These are phyloP conservation scores for Panonychus citri DNA, from an alignment of 1,140 invertebrate species.

Conservation along the genomic window DNA sequence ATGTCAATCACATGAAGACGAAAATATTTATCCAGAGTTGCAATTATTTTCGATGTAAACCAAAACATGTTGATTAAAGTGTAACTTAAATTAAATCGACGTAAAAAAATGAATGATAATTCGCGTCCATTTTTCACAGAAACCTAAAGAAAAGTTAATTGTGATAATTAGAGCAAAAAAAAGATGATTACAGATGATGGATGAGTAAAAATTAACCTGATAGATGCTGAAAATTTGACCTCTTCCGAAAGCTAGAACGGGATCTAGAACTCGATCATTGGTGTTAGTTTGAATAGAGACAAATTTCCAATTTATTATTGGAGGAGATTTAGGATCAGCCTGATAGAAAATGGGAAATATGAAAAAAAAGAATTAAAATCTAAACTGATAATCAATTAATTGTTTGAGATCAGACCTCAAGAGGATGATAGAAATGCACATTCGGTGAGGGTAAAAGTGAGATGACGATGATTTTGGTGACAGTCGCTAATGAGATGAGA, in stretches of 20 bases:
- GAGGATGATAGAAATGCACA: slow-evolving; percentile 37
- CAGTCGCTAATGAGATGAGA: slow-evolving; percentile 57
- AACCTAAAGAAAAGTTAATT: no score
- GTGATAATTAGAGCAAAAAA: no score
- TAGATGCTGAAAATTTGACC: slow-evolving; percentile 57
- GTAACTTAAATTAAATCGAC: neutral
- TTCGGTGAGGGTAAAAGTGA: slow-evolving; percentile 48
- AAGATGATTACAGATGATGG: no score
- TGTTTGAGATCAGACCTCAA: slow-evolving; percentile 21
- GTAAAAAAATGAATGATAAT: neutral
- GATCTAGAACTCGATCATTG: slow-evolving; percentile 42
- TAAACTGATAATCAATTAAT: slow-evolving; percentile 1
- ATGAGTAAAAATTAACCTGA: slow-evolving; percentile 39
- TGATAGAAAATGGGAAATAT: slow-evolving; percentile 10
- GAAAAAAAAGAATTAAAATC: no score
- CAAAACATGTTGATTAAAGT: slow-evolving; percentile 37
- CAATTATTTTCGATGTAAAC: slow-evolving; percentile 63
- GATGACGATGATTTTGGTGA: slow-evolving; percentile 42
- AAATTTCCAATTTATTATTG: slow-evolving; percentile 76
- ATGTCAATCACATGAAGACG: slow-evolving; percentile 69
- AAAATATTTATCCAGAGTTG: slow-evolving; percentile 59
- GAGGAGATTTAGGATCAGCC: slow-evolving; percentile 32
- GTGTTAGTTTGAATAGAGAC: slow-evolving; percentile 53
- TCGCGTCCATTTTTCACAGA: slow-evolving; percentile 7
- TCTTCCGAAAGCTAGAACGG: slow-evolving; percentile 61